Evolutionary conservation across 2,113 vertebrate genomes (phyloP).

Genomic region (Pygoscelis antarcticus): DNA sequence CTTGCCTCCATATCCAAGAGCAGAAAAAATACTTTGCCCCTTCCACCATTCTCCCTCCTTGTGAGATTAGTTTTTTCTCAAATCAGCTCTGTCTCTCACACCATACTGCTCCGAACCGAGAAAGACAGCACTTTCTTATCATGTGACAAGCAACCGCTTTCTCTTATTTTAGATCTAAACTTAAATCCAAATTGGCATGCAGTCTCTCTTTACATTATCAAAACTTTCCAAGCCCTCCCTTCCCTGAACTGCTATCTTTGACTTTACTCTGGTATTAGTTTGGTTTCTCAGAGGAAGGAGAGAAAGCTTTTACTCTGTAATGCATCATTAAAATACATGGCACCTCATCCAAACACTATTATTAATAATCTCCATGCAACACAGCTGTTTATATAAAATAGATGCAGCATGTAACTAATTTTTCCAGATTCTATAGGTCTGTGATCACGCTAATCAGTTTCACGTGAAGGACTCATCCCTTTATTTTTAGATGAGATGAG

Average conservation of each 20-base stretch:
- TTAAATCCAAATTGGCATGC: not conserved
- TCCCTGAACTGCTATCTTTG: not conserved
- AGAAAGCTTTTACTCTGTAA: not conserved
- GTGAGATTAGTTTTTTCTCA: not conserved
- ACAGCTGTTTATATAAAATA: not conserved
- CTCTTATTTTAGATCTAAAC: not conserved
- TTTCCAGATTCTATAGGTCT: not conserved
- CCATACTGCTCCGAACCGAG: not conserved
- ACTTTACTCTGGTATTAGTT: not conserved
- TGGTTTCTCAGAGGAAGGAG: not conserved
- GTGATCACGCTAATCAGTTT: not conserved
- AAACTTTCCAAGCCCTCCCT: not conserved
- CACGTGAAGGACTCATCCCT: not conserved
- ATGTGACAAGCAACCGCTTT: not conserved
- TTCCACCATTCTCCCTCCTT: not conserved
- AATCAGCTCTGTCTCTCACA: not conserved
- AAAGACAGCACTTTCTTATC: not conserved
- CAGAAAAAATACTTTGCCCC: not conserved
- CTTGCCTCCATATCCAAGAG: not conserved
- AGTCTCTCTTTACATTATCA: not conserved
- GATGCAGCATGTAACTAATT: not conserved
- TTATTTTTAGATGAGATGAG: not conserved
- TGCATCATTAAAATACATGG: not conserved
- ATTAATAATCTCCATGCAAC: not conserved
- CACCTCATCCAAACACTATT: not conserved